These are phyloP conservation scores for Heliconius eleuchia DNA, from an alignment of 1,140 invertebrate species.

Conservation along the genomic window DNA sequence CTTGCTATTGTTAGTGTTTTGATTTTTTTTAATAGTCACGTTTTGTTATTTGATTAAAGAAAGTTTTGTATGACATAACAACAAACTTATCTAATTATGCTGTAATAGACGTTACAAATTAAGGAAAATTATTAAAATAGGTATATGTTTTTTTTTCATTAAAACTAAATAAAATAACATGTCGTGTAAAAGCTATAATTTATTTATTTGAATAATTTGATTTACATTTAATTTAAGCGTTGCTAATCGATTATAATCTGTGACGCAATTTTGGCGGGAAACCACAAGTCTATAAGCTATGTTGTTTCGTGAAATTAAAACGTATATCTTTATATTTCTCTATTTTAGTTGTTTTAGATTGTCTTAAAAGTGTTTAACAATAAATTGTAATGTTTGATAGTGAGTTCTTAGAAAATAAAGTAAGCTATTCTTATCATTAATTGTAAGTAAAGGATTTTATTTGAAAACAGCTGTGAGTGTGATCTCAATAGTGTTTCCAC, in stretches of 20 bases:
- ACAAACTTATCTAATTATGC: neutral
- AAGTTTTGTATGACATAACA: slow-evolving; percentile 25
- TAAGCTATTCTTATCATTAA: slow-evolving; percentile 1
- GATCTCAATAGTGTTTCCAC: neutral
- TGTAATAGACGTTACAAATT: neutral
- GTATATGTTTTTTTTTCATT: neutral
- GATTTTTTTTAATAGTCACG: slow-evolving; percentile 44
- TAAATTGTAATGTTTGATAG: neutral
- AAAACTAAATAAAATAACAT: neutral
- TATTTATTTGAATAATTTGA: neutral
- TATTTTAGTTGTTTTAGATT: neutral
- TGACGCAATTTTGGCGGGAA: neutral
- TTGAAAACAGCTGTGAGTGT: neutral
- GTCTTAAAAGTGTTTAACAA: neutral
- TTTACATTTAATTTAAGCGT: neutral
- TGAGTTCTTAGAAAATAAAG: neutral
- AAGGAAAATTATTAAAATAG: neutral
- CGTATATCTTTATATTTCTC: neutral
- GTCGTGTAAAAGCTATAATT: neutral
- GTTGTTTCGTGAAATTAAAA: neutral
- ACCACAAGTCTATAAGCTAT: neutral
- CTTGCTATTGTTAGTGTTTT: slow-evolving; percentile 49
- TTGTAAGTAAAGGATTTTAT: slow-evolving; percentile 3
- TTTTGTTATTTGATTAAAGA: slow-evolving; percentile 41
- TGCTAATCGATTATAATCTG: neutral